A percentile compares a stretch with the other conserved stretches of the same genome.
These are phyloP conservation scores for Channa maculata DNA, from an alignment of 2,113 vertebrate genomes.

Conservation along the genomic window DNA sequence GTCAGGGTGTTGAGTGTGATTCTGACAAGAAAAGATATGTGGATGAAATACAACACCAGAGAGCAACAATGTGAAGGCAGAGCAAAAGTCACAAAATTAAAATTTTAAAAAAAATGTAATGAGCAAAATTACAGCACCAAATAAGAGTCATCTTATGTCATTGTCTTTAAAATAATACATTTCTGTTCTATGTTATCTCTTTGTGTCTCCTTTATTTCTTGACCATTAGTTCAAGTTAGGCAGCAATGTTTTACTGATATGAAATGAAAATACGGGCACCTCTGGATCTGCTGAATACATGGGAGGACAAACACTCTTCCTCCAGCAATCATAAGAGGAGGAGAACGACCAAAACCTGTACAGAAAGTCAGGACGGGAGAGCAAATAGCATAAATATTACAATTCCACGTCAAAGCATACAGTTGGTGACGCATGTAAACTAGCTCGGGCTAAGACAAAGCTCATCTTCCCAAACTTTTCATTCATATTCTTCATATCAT, in stretches of 20 bases:
- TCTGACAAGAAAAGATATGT: slow-evolving; percentile 69
- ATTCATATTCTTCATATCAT: not conserved
- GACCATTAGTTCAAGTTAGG: not conserved
- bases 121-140: not conserved
- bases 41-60: not conserved
- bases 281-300: slow-evolving; percentile 91
- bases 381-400: slow-evolving; percentile 19
- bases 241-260: not conserved
- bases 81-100: not conserved
- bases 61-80: slow-evolving; percentile 58
- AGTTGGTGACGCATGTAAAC: not conserved
- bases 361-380: not conserved
- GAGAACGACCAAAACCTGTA: slow-evolving; percentile 90
- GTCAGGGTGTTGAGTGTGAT: slow-evolving; percentile 94
- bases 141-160: not conserved
- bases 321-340: slow-evolving; percentile 92
- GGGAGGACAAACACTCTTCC: slow-evolving; percentile 93
- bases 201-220: not conserved
- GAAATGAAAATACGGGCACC: slow-evolving; percentile 72
- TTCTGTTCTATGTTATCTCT: not conserved
- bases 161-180: too few species aligned
- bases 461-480: not conserved
- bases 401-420: not conserved
- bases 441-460: not conserved
- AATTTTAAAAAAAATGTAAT: not conserved